A percentile compares a stretch with the other conserved stretches of the same genome.
Evolutionary conservation across 2,797 vertebrate genomes (phyloP).

Genomic region (Menidia menidia): DNA sequence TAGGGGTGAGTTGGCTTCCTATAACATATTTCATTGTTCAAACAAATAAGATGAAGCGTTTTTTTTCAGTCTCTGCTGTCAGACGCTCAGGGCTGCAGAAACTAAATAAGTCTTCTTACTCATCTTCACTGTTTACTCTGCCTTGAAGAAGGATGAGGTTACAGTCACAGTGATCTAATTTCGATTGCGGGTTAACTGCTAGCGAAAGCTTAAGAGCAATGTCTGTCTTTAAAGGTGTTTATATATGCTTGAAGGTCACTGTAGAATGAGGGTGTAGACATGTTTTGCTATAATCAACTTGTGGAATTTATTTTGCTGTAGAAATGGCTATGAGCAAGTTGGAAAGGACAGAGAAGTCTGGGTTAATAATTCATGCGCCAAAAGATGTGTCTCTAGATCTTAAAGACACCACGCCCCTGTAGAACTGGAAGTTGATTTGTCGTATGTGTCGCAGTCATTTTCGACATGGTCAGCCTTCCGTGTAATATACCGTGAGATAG

Average conservation of each 20-base stretch:
- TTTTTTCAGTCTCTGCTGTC: constrained; percentile 68
- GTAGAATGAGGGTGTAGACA: constrained; percentile 63
- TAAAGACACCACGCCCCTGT: constrained; percentile 69
- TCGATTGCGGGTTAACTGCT: constrained; percentile 19
- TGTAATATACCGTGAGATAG: constrained; percentile 60
- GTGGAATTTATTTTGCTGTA: constrained; percentile 67
- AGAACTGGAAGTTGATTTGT: constrained; percentile 51
- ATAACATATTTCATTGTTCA: constrained; percentile 71
- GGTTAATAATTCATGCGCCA: constrained; percentile 72
- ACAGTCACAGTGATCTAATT: constrained; percentile 39
- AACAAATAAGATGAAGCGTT: constrained; percentile 71
- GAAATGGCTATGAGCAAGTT: constrained; percentile 61
- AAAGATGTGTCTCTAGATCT: constrained; percentile 57
- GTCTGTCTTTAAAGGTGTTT: constrained; percentile 26
- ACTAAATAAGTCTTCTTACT: constrained; percentile 34
- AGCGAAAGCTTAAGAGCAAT: constrained; percentile 12
- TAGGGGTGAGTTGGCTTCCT: constrained; percentile 50
- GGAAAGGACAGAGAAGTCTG: constrained; percentile 75
- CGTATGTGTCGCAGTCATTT: constrained; percentile 32
- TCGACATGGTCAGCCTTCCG: constrained; percentile 44
- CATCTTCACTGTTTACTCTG: constrained; percentile 29
- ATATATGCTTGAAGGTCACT: constrained; percentile 52
- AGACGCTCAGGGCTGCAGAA: constrained; percentile 51
- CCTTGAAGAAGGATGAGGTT: constrained; percentile 41
- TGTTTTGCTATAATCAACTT: constrained; percentile 69